phyloP scores from a whole-genome alignment of 2,113 vertebrate species.

The Corythornis vintsioides region DNA sequence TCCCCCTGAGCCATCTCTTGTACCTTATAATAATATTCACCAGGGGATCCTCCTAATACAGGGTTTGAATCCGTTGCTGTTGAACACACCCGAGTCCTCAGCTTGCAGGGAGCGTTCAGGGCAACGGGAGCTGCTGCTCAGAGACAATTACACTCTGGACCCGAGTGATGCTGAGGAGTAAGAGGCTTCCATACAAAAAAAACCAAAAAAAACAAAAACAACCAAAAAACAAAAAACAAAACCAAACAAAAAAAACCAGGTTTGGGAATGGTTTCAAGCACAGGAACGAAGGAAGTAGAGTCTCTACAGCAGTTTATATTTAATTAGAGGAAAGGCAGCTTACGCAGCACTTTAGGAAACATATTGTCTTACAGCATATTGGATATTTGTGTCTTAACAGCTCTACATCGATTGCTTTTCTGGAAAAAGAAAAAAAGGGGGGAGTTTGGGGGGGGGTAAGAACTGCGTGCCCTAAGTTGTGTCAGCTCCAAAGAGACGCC shows the following conservation, averaged over 20 bases:
- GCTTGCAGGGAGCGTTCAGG: neutral
- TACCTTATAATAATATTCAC: constrained; percentile 36
- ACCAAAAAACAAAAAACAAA: neutral
- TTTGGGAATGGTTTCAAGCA: neutral
- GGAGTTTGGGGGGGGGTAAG: neutral
- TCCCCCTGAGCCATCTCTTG: neutral
- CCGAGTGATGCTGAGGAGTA: no score
- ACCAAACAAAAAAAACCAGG: no score
- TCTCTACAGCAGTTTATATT: constrained; percentile 19
- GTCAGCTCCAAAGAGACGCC: constrained; percentile 44
- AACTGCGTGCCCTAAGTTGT: constrained; percentile 38
- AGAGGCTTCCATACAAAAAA: neutral
- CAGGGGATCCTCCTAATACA: neutral
- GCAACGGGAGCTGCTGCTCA: neutral
- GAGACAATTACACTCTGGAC: neutral
- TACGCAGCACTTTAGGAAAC: constrained; percentile 48
- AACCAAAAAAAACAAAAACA: neutral
- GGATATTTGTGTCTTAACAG: constrained; percentile 54
- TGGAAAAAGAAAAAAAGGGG: neutral
- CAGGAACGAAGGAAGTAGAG: neutral
- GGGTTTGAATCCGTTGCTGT: neutral
- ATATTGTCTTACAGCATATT: constrained; percentile 62
- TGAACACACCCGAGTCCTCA: neutral
- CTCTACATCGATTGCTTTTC: constrained; percentile 43
- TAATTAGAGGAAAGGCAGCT: constrained; percentile 65